Percentiles rank a stretch among this genome's conserved stretches.
Evolutionary conservation across 2,113 vertebrate species (phyloP).

Genomic region (Rhegmatorhina hoffmannsi): DNA sequence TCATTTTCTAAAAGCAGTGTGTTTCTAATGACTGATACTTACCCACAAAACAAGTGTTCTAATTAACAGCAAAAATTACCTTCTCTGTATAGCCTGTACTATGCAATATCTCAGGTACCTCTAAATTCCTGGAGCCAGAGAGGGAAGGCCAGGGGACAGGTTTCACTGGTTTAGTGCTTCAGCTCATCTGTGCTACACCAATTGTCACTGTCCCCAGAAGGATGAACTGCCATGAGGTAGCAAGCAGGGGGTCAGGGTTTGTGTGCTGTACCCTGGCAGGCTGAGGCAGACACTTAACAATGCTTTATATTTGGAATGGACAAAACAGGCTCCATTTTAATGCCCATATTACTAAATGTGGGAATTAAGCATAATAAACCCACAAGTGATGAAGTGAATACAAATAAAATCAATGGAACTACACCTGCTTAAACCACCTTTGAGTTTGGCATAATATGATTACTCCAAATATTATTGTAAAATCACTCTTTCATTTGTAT

Average conservation of each 20-base stretch:
- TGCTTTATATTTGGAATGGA: not conserved
- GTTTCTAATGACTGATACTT: not conserved
- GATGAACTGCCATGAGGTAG: not conserved
- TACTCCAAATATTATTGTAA: conserved; percentile 46
- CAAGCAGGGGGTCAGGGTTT: not conserved
- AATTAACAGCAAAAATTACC: not conserved
- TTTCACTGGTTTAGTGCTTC: not conserved
- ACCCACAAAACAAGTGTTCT: not conserved
- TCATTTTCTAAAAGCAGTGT: not conserved
- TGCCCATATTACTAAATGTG: not conserved
- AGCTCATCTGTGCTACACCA: not conserved
- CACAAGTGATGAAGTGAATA: not conserved
- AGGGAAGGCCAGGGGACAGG: too few relatives aligned
- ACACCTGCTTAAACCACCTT: conserved; percentile 7
- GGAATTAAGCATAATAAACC: not conserved
- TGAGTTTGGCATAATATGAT: not conserved
- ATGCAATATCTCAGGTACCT: not conserved
- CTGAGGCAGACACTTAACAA: not conserved
- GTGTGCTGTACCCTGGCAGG: not conserved
- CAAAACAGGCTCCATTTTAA: not conserved
- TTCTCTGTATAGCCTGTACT: not conserved
- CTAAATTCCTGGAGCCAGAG: not conserved
- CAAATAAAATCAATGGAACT: not conserved
- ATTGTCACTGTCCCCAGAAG: not conserved
- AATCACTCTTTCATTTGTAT: not conserved